These are phyloP conservation scores for Sebastiscus tertius DNA, from an alignment of 2,797 vertebrate species.

Conservation along the genomic window DNA sequence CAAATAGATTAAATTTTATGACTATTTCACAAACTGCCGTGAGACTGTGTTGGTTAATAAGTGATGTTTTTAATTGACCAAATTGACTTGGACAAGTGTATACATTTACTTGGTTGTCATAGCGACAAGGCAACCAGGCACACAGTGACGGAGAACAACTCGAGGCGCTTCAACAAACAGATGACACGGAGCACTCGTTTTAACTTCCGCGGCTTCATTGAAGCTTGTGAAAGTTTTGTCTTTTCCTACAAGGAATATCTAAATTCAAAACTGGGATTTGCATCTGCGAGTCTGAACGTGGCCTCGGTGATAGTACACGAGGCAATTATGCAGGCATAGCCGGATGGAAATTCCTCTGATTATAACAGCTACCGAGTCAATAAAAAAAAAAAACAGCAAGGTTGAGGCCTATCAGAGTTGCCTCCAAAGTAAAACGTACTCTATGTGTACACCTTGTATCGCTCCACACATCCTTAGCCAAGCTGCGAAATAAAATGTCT, in stretches of 20 bases:
- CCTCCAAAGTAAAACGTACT: neutral
- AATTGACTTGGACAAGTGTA: neutral
- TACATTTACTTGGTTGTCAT: neutral
- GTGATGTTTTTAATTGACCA: neutral
- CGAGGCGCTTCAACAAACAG: neutral
- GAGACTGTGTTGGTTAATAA: no score
- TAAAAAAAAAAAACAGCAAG: neutral
- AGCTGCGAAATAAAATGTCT: slow-evolving; percentile 3
- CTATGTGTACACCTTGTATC: neutral
- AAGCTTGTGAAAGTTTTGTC: neutral
- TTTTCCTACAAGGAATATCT: neutral
- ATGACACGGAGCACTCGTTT: neutral
- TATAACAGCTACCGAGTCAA: neutral
- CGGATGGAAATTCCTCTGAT: neutral
- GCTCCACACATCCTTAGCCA: neutral
- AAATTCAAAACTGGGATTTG: neutral
- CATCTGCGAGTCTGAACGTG: neutral
- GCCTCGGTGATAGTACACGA: neutral
- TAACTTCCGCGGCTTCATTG: neutral
- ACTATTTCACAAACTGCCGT: no score
- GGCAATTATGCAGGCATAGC: neutral
- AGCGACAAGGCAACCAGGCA: neutral
- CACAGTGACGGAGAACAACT: neutral
- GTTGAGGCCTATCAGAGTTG: neutral
- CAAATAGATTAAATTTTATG: no score